Conservation (phyloP, 2,888 invertebrate species). For the Platycheirus albimanus region DNA sequence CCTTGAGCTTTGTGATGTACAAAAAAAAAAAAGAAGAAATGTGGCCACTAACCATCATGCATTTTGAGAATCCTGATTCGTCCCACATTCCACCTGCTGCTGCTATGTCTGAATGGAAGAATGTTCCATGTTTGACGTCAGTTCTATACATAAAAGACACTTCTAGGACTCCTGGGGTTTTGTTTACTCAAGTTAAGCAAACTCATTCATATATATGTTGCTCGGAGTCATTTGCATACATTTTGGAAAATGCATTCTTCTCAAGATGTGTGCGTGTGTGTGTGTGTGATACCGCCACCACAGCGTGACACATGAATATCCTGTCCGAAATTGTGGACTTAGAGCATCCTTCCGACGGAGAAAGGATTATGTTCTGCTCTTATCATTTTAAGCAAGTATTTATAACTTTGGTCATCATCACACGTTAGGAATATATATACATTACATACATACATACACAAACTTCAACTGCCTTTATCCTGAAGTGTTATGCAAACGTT, state of each 20-base stretch:
- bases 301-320: constrained; percentile 8
- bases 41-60: background rate
- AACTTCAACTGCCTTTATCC: constrained; percentile 12
- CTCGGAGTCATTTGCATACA: background rate
- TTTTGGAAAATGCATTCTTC: constrained; percentile 1
- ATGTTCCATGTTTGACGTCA: background rate
- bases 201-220: background rate
- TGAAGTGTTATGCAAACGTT: constrained; percentile 27
- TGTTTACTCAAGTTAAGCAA: background rate
- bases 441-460: background rate
- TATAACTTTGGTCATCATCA: constrained; percentile 27
- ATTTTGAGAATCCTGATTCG: background rate
- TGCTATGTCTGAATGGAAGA: background rate
- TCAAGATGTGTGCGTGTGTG: constrained; percentile 7
- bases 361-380: constrained; percentile 9
- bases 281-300: too few species aligned
- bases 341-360: constrained; percentile 10
- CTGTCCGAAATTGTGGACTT: background rate
- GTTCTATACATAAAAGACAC: background rate
- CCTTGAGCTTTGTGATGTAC: background rate
- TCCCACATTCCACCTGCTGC: background rate
- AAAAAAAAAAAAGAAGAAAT: background rate
- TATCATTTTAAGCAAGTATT: constrained; percentile 22
- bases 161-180: background rate
- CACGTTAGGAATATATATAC: background rate